Evolutionary conservation across 2,888 invertebrate species (phyloP), one percentile per base, ranked within the genome.

Genomic region (Tolmerus cingulatus): DNA sequence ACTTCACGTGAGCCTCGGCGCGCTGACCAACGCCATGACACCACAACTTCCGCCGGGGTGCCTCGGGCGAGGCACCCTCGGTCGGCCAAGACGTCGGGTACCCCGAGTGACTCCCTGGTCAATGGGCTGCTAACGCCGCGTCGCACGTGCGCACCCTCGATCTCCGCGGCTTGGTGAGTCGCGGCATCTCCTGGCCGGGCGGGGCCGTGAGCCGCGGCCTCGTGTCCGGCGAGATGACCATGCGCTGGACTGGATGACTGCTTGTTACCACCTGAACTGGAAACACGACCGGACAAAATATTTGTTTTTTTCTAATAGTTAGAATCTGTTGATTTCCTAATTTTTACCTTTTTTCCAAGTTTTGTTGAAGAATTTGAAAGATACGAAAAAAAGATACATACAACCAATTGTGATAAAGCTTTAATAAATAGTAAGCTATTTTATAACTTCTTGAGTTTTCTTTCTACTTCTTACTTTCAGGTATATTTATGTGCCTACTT

Each of bases 1-100:
- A 88, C 27, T 88, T 88, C 43, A 89, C 88, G 55, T 89, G 88
- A 89, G 77, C 57, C 46, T 12, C 37, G 37, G 19, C 7, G 37
- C 37, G 30, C 19, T 46, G 66, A 19, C 34, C 84, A 34, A n/a
- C 19, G 55, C 34, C n/a, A 82, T 82, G 77, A 86, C 86, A 86
- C 37, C 37, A 37, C 40, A 74, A 16, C 27, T 51, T 46, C 51
- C 23, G 86, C 77, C 51, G 85, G 27, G 12, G 34, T 30, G 85
- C 85, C 85, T 46, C 37, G 34, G 82, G 30, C 37, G 43, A 30
- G 85, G 85, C 85, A 19, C n/a, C 74, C 12, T 23, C 19, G 85
- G 74, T 74, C 85, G 85, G 85, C 85, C 74, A 51, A 85, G 43
- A 57, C 27, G 23, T 40, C 85, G 85, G 74, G 74, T 85, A 74